Conservation (phyloP, 2,797 vertebrate genomes). For the Crypturellus tataupa region DNA sequence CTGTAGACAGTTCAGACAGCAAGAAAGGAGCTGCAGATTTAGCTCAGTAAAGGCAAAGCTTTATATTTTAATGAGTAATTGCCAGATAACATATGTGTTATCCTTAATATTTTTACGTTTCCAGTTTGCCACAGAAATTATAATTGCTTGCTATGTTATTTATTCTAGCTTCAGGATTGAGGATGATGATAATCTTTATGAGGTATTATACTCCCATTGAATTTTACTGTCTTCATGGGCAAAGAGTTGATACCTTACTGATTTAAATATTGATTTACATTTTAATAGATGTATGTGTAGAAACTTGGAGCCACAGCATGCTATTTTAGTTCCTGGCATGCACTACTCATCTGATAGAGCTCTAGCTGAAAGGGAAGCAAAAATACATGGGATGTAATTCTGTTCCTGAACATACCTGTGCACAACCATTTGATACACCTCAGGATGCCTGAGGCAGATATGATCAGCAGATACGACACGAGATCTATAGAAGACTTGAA, state of each 20-base stretch:
- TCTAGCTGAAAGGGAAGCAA: neutral
- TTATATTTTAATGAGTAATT: neutral
- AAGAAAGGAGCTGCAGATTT: neutral
- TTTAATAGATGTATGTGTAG: neutral
- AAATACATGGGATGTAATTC: neutral
- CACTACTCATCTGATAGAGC: neutral
- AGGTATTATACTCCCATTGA: neutral
- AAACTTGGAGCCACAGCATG: neutral
- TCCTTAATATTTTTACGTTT: neutral
- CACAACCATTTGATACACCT: neutral
- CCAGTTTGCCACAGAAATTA: neutral
- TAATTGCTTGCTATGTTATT: neutral
- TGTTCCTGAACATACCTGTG: neutral
- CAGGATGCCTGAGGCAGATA: neutral
- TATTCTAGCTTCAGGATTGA: neutral
- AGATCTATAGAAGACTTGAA: neutral
- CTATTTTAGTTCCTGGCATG: neutral
- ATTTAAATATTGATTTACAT: neutral
- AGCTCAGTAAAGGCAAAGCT: neutral
- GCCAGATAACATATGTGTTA: neutral
- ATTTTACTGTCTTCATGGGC: neutral
- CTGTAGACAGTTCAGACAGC: neutral
- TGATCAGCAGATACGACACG: neutral
- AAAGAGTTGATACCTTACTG: neutral
- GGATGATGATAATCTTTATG: neutral